These are phyloP conservation scores for Thamnophis sirtalis DNA, from an alignment of 2,113 vertebrate species.

Conservation along the genomic window DNA sequence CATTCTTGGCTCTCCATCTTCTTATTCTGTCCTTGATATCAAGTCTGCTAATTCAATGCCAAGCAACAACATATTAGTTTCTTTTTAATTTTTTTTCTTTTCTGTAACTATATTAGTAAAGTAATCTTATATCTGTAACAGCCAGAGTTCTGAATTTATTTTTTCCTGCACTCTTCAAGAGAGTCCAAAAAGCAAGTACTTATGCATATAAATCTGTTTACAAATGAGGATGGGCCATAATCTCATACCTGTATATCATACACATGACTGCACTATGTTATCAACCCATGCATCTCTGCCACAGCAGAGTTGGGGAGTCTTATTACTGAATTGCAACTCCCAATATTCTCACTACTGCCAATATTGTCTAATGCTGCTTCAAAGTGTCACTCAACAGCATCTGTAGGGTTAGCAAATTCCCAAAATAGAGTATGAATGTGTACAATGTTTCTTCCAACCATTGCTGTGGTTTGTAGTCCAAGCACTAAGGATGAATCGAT, in stretches of 20 bases:
- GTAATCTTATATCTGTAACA: neutral
- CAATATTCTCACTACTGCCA: too few relatives aligned
- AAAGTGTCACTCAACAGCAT: neutral
- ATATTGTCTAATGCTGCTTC: neutral
- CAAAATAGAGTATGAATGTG: neutral
- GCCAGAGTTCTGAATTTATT: neutral
- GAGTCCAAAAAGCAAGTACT: neutral
- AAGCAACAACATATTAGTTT: neutral
- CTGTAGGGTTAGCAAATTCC: neutral
- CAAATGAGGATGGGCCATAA: neutral
- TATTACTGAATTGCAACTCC: too few relatives aligned
- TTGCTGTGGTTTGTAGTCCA: neutral
- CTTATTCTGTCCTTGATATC: neutral
- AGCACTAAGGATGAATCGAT: neutral
- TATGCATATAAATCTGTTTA: neutral
- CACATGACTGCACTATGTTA: neutral
- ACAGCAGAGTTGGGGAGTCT: neutral
- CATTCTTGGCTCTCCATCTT: neutral
- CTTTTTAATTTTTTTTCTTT: neutral
- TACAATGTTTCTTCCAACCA: neutral
- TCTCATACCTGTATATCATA: neutral
- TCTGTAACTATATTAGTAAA: neutral
- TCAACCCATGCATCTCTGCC: neutral
- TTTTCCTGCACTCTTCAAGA: neutral
- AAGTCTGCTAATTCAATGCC: neutral